A percentile compares a stretch with the other conserved stretches of the same genome.
phyloP scores from a whole-genome alignment of 2,797 vertebrate species.

The Acrossocheilus wenchowensis region DNA sequence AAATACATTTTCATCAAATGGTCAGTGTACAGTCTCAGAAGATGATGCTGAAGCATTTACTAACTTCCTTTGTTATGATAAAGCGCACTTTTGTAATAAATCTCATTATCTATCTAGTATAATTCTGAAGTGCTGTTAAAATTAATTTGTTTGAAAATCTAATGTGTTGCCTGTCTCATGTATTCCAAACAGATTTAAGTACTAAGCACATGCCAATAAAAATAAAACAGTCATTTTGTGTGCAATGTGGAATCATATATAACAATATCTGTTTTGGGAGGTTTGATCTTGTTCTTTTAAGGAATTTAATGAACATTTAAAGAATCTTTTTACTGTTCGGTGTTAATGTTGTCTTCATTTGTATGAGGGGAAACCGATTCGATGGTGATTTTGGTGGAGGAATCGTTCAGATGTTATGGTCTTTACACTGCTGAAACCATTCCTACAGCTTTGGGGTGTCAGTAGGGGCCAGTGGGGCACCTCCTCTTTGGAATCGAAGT shows the following conservation, averaged over 20 bases:
- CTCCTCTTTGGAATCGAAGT: slow-evolving; percentile 75
- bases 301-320: neutral
- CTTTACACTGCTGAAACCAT: slow-evolving; percentile 59
- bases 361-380: slow-evolving; percentile 23
- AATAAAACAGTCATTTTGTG: slow-evolving; percentile 25
- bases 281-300: neutral
- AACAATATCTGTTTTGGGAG: slow-evolving; percentile 38
- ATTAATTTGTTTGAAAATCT: neutral
- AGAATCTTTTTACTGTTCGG: slow-evolving; percentile 13
- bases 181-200: slow-evolving; percentile 27
- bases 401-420: slow-evolving; percentile 19
- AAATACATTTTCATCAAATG: slow-evolving; percentile 54
- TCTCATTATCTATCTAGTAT: neutral
- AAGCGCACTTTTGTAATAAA: slow-evolving; percentile 46
- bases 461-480: slow-evolving; percentile 90
- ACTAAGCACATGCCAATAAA: slow-evolving; percentile 20
- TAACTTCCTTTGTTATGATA: slow-evolving; percentile 26
- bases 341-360: slow-evolving; percentile 13
- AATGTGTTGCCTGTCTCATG: neutral
- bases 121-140: neutral
- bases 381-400: slow-evolving; percentile 21
- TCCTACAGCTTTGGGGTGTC: slow-evolving; percentile 92
- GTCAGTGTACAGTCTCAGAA: slow-evolving; percentile 57
- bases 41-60: slow-evolving; percentile 49
- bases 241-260: slow-evolving; percentile 48